Conservation (phyloP, 1,140 invertebrate species). For the Pseudomyrmex dendroicus region DNA sequence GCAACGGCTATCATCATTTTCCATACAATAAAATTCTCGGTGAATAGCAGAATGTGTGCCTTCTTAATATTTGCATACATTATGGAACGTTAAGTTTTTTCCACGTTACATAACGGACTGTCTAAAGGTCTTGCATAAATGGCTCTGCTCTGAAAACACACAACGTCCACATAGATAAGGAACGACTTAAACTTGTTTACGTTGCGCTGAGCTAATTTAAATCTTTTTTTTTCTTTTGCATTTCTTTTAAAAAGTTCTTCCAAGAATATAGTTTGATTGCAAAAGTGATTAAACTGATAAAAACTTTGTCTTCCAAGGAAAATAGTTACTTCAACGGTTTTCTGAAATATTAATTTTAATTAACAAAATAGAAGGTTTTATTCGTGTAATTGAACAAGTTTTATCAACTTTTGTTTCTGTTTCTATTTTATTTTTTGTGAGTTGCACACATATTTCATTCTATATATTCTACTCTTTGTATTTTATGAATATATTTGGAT, state of each 20-base stretch:
- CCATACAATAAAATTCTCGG: slow-evolving; percentile 54
- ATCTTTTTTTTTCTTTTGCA: not conserved
- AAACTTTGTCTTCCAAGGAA: slow-evolving; percentile 8
- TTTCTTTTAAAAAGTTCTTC: not conserved
- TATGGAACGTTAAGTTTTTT: slow-evolving; percentile 30
- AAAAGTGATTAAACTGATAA: slow-evolving; percentile 6
- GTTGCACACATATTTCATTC: no score
- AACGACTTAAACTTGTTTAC: slow-evolving; percentile 14
- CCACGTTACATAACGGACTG: slow-evolving; percentile 1
- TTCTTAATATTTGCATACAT: slow-evolving; percentile 58
- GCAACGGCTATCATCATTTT: slow-evolving; percentile 63
- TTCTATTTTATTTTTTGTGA: no score
- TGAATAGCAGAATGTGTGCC: slow-evolving; percentile 36
- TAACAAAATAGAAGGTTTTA: not conserved
- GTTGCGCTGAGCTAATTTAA: slow-evolving; percentile 12
- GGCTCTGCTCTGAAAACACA: slow-evolving; percentile 8
- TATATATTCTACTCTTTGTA: not conserved
- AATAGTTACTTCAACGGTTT: not conserved
- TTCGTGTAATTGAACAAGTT: no score
- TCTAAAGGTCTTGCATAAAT: not conserved
- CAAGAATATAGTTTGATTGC: not conserved
- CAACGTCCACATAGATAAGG: slow-evolving; percentile 4
- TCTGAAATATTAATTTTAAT: not conserved
- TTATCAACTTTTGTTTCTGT: no score
- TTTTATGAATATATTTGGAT: not conserved